Base-by-base conservation (phyloP, 2,888 invertebrate genomes). In the Lasioglossum leucozonium region DNA sequence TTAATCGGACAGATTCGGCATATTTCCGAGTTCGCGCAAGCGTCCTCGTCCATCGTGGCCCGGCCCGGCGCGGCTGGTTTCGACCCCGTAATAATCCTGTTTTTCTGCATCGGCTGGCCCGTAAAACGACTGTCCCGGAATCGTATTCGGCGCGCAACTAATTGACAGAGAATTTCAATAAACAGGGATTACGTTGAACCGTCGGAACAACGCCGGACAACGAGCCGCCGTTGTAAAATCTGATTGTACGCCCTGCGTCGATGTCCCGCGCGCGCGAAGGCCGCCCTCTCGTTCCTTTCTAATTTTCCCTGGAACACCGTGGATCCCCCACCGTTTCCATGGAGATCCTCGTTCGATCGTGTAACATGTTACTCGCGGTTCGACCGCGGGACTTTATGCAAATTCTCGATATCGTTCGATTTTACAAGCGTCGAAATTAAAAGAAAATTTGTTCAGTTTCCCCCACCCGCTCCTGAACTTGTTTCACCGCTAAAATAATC, bases 1-100 rank as follows among this genome's bases (percentile, higher is more conserved):
- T 87, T 84, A 87, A 87, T 87, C 87, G 83, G 81, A 84, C 84
- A 65, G 84, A 87, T 51, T 84, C 87, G 87, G 79, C 76, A 76
- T 79, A 85, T 85, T 79, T 84, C 76, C 65, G 67, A 34, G 44
- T 72, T 26, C 6, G 37, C 67, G n/a, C 16, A 34, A 65, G 65
- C 65, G 65, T 34, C 58, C 58, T 26, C 26, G 11, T 26, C 26
- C 26, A 5, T 26, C 26, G 26, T 13, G 26, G 26, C 4, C 0
- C 26, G 26, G 4, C 0, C n/a, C 11, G n/a, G 11, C 58, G 22
- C 26, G 58, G 13, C 51, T 3, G 26, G 58, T 26, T 26, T 11
- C 58, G 4, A 4, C 77, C 8, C 51, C 47, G 74, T 84, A 72
- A 84, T 84, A 79, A 85, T 85, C 85, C 72, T 47, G 76, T 76